Evolutionary conservation across 1,140 invertebrate genomes (phyloP), one percentile per base, ranked within the genome.

Genomic region (Drosophila nigromelanica): DNA sequence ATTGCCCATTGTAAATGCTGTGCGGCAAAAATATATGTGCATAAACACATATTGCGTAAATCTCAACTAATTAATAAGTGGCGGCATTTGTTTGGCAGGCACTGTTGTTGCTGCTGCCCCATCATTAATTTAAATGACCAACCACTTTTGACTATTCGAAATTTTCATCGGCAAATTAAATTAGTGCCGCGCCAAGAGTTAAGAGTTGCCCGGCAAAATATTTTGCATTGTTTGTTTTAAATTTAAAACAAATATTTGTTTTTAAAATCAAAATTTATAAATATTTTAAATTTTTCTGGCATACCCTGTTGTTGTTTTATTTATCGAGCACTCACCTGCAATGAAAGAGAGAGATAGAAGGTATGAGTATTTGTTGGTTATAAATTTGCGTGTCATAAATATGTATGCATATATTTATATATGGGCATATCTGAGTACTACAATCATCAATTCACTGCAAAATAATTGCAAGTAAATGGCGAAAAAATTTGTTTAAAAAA

Each of bases 11-110:
- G 80, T 76, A 76, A 75, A 75, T 55, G 62, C 50, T 47, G 58
- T 42, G 27, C 68, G 47, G 58, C 18, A 21, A 48, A 77, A 73
- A 63, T 80, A 27, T 6, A 66, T 73, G 62, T 37, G 42, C 74
- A 75, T 67, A 71, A 62, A 72, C 68, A 54, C 61, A 47, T 55
- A 69, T 55, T 59, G 40, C 42, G 14, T 10, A 72, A 63, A 87
- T 76, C 64, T 61, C 45, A 60, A 59, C 67, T 76, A 78, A 89
- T 79, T 79, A 89, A 82, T 82, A 82, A 39, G 58, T 60, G 61
- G 61, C 55, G 59, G 66, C 70, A 74, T 80, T 80, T 80, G 59
- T 56, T 48, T 52, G 58, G 11, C 30, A 48, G 55, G 1, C 40
- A 58, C 55, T 58, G 55, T 45, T 45, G 50, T 12, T 45, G 39